Evolutionary conservation across 2,797 vertebrate species (phyloP).

Genomic region (Triplophysa yarkandensis): DNA sequence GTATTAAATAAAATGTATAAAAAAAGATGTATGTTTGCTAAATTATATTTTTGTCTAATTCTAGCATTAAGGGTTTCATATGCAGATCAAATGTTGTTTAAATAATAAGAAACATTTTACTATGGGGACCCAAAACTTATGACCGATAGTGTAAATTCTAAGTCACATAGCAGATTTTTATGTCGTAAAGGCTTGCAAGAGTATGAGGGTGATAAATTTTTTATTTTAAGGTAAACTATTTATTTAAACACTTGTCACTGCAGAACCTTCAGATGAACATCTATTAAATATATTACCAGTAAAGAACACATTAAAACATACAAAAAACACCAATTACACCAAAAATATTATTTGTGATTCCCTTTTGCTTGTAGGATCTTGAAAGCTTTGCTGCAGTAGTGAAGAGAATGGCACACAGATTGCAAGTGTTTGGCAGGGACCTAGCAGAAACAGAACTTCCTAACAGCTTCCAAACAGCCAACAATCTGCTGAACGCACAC

Average conservation of each 20-base stretch:
- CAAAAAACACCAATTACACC: background rate
- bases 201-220: background rate
- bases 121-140: too few species aligned
- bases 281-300: background rate
- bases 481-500: conserved; percentile 82
- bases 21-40: too few species aligned
- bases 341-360: background rate
- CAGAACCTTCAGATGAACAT: background rate
- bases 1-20: too few species aligned
- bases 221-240: background rate
- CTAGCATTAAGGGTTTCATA: too few species aligned
- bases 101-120: too few species aligned
- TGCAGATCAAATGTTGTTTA: too few species aligned
- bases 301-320: background rate
- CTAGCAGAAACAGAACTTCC: conserved; percentile 95
- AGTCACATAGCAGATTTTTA: too few species aligned
- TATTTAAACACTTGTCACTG: background rate
- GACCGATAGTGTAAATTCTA: too few species aligned
- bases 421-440: conserved; percentile 91
- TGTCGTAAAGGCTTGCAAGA: background rate
- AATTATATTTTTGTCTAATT: too few species aligned
- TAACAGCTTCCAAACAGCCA: conserved; percentile 85
- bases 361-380: conserved; percentile 70
- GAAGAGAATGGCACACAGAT: conserved; percentile 89
- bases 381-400: conserved; percentile 92